These are phyloP conservation scores for Cyrtonyx montezumae DNA, from an alignment of 2,113 vertebrate species.

Conservation along the genomic window DNA sequence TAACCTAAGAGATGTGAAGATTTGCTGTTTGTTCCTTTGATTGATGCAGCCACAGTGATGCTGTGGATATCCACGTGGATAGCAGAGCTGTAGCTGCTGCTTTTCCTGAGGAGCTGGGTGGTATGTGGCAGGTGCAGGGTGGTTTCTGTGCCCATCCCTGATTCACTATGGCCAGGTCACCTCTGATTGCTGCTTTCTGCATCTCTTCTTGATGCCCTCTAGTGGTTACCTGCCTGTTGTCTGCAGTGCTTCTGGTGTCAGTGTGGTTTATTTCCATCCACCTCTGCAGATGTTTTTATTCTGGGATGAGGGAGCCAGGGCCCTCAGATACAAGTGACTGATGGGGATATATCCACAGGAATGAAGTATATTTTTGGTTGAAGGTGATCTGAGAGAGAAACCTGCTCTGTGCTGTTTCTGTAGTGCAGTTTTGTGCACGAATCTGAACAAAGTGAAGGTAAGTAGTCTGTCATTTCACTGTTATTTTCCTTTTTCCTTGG, in stretches of 20 bases:
- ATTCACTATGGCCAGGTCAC: neutral
- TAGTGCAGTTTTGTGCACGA: neutral
- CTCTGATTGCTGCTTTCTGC: neutral
- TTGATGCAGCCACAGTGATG: accelerated
- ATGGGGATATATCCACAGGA: neutral
- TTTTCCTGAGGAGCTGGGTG: neutral
- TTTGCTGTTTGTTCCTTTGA: neutral
- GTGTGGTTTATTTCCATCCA: neutral
- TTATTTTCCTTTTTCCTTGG: neutral
- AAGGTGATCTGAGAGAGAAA: neutral
- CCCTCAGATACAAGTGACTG: neutral
- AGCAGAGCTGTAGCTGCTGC: neutral
- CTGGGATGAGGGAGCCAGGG: accelerated
- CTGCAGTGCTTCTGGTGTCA: neutral
- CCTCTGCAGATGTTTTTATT: neutral
- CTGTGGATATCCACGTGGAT: neutral
- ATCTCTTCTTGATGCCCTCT: constrained; percentile 8
- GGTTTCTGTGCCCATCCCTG: neutral
- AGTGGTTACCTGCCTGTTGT: neutral
- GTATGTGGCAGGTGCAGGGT: neutral
- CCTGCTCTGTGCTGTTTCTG: neutral
- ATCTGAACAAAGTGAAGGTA: neutral
- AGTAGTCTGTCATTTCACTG: accelerated
- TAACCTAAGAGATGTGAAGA: neutral
- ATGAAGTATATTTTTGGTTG: neutral